Evolutionary conservation across 2,113 vertebrate genomes (phyloP).

Genomic region (Pseudorhombus dupliciocellatus): DNA sequence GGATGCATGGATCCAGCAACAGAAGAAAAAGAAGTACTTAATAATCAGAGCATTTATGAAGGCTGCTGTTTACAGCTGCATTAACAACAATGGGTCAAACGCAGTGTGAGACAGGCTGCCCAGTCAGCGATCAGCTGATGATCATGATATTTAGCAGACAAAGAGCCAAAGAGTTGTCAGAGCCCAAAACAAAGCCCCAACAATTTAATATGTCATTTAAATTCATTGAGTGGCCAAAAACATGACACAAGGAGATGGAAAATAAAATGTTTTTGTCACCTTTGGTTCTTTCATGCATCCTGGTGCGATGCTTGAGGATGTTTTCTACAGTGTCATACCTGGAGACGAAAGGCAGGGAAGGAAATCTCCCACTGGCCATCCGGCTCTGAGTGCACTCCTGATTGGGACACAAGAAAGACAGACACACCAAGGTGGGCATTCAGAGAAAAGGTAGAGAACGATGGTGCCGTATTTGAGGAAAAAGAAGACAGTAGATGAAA

Average conservation of each 20-base stretch:
- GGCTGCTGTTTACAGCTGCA: neutral
- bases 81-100: neutral
- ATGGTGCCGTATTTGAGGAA: too few relatives aligned
- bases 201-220: too few relatives aligned
- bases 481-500: neutral
- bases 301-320: conserved; percentile 6
- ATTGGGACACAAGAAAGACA: conserved; percentile 13
- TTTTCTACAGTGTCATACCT: conserved; percentile 64
- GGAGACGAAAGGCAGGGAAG: conserved; percentile 65
- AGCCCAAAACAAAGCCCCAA: too few relatives aligned
- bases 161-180: neutral
- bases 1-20: conserved; percentile 8
- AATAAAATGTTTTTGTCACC: conserved; percentile 45
- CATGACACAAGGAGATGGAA: neutral
- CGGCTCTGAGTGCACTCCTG: conserved; percentile 70
- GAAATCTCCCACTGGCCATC: conserved; percentile 67
- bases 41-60: neutral
- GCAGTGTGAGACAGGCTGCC: neutral
- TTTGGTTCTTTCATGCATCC: conserved; percentile 24
- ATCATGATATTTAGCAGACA: neutral
- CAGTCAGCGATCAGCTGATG: neutral
- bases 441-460: neutral
- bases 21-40: neutral
- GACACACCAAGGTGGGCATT: conserved; percentile 2
- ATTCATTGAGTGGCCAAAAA: neutral